Evolutionary conservation across 2,797 vertebrate species (phyloP).

Genomic region (Lagocephalus sceleratus): DNA sequence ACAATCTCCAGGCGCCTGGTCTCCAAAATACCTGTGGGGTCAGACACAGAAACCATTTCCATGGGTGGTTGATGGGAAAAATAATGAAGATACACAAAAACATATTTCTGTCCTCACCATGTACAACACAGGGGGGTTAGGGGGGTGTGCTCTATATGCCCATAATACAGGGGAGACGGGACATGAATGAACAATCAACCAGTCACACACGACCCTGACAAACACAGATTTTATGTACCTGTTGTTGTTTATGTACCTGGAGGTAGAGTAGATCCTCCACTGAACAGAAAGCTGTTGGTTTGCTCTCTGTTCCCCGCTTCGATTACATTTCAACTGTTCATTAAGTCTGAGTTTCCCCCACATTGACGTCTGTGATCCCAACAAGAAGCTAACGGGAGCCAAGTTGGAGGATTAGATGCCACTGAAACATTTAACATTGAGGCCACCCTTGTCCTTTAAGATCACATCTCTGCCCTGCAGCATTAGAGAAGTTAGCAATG

Average conservation of each 20-base stretch:
- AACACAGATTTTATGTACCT: too few species aligned
- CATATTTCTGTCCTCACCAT: not conserved
- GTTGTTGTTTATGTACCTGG: too few species aligned
- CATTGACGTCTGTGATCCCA: slow-evolving; percentile 21
- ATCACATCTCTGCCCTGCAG: slow-evolving; percentile 57
- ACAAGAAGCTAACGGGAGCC: slow-evolving; percentile 34
- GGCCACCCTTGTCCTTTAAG: slow-evolving; percentile 53
- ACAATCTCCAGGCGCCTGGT: slow-evolving; percentile 89
- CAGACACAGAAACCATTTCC: slow-evolving; percentile 22
- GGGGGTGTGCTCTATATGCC: too few species aligned
- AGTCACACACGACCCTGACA: too few species aligned
- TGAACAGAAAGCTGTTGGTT: too few species aligned
- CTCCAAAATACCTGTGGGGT: slow-evolving; percentile 88
- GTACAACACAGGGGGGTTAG: too few species aligned
- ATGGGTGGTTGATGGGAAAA: slow-evolving; percentile 2
- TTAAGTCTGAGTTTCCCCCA: not conserved
- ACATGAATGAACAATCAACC: too few species aligned
- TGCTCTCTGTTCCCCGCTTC: too few species aligned
- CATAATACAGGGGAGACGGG: too few species aligned
- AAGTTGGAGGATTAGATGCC: slow-evolving; percentile 31
- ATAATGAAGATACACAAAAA: not conserved
- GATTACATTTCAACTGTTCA: too few species aligned
- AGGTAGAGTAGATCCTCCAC: too few species aligned
- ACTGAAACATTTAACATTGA: slow-evolving; percentile 60
- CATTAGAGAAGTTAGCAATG: slow-evolving; percentile 55